Conservation (phyloP, 2,113 vertebrate species). For the Cygnus atratus region DNA sequence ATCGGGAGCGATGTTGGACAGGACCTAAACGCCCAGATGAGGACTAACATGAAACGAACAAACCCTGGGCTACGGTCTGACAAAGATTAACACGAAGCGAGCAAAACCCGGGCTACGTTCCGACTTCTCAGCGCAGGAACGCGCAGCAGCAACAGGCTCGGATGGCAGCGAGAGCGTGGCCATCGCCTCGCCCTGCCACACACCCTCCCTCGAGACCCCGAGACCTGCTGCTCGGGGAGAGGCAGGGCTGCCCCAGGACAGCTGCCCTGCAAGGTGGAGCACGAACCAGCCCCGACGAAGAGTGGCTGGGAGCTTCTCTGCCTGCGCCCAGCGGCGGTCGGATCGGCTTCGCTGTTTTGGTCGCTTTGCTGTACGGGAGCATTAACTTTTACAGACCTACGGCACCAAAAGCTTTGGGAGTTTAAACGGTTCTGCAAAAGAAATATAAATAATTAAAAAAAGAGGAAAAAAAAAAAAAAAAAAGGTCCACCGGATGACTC, state of each 20-base stretch:
- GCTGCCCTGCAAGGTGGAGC: background rate
- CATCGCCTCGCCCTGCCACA: background rate
- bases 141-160: background rate
- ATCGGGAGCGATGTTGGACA: accelerated
- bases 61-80: background rate
- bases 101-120: background rate
- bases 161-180: background rate
- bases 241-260: background rate
- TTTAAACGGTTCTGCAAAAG: background rate
- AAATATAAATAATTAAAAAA: background rate
- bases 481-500: background rate
- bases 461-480: background rate
- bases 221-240: background rate
- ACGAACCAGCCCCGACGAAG: background rate
- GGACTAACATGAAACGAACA: background rate
- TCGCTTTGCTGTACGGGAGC: background rate
- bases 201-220: background rate
- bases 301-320: background rate
- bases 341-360: accelerated
- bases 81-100: accelerated
- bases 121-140: background rate
- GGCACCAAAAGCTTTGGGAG: background rate
- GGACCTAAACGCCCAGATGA: background rate
- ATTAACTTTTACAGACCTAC: background rate
- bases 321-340: background rate